Evolutionary conservation across 1,140 invertebrate species (phyloP).

Genomic region (Apocrypta bakeri): DNA sequence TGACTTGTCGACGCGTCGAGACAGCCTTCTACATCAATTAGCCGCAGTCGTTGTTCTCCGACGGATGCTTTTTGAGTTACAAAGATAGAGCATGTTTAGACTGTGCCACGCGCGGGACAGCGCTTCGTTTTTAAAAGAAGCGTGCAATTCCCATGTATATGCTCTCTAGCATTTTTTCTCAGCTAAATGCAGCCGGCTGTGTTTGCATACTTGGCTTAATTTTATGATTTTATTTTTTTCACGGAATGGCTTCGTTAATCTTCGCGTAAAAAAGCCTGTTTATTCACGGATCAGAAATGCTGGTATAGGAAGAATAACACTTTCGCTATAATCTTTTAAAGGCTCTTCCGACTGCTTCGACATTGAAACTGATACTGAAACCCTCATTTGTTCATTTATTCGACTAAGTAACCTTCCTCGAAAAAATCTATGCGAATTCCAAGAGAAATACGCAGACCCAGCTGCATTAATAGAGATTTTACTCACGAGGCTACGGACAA

Average conservation of each 20-base stretch:
- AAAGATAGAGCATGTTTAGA: slow-evolving; percentile 37
- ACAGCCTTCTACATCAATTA: slow-evolving; percentile 24
- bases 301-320: neutral
- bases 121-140: neutral
- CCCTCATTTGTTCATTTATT: too few relatives aligned
- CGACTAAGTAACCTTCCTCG: too few relatives aligned
- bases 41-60: slow-evolving; percentile 11
- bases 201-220: neutral
- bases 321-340: too few relatives aligned
- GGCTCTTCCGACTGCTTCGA: too few relatives aligned
- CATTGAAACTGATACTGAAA: too few relatives aligned
- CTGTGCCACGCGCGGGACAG: neutral
- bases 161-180: neutral
- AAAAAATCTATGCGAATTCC: neutral
- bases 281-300: neutral
- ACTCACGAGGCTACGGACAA: neutral
- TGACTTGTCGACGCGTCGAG: neutral
- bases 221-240: neutral
- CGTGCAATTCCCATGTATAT: neutral
- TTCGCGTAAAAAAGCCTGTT: neutral
- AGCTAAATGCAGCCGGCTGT: neutral
- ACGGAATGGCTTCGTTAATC: neutral
- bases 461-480: neutral
- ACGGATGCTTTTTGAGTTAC: neutral
- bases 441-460: neutral